phyloP scores from a whole-genome alignment of 1,140 invertebrate species.

The Harpegnathos saltator region DNA sequence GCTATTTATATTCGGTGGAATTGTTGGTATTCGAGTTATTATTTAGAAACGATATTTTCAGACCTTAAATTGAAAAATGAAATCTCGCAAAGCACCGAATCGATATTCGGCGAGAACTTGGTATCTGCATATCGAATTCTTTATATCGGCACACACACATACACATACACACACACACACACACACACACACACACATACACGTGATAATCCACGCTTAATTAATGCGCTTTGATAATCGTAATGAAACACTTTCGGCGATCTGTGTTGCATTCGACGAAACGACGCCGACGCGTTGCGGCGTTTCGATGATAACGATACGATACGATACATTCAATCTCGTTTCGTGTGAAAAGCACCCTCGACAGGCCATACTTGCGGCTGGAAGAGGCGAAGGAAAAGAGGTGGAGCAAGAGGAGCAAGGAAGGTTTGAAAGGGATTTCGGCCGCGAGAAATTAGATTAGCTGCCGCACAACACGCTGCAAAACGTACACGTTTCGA shows the following conservation, averaged over 20 bases:
- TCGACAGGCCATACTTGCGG: slow-evolving; percentile 9
- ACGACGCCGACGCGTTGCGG: no score
- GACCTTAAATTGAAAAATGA: slow-evolving; percentile 11
- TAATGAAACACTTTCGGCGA: slow-evolving; percentile 30
- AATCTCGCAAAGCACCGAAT: slow-evolving; percentile 16
- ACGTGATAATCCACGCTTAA: slow-evolving; percentile 59
- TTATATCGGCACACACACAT: slow-evolving; percentile 34
- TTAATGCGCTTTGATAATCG: slow-evolving; percentile 70
- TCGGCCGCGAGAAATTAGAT: slow-evolving; percentile 12
- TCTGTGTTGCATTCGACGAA: slow-evolving; percentile 21
- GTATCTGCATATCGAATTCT: slow-evolving; percentile 42
- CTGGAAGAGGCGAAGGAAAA: no score
- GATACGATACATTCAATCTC: slow-evolving; percentile 22
- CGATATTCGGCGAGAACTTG: slow-evolving; percentile 22
- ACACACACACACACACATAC: slow-evolving; percentile 20
- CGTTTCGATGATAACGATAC: slow-evolving; percentile 18
- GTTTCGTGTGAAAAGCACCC: slow-evolving; percentile 32
- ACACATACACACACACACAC: slow-evolving; percentile 2
- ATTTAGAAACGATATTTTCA: slow-evolving; percentile 24
- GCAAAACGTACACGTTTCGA: slow-evolving; percentile 13
- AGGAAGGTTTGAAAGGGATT: neutral
- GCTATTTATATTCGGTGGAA: neutral
- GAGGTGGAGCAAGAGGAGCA: no score
- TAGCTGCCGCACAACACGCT: slow-evolving; percentile 30
- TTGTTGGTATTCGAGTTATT: neutral